Base-by-base conservation (phyloP, 1,140 invertebrate genomes). In the Acromyrmex heyeri region DNA sequence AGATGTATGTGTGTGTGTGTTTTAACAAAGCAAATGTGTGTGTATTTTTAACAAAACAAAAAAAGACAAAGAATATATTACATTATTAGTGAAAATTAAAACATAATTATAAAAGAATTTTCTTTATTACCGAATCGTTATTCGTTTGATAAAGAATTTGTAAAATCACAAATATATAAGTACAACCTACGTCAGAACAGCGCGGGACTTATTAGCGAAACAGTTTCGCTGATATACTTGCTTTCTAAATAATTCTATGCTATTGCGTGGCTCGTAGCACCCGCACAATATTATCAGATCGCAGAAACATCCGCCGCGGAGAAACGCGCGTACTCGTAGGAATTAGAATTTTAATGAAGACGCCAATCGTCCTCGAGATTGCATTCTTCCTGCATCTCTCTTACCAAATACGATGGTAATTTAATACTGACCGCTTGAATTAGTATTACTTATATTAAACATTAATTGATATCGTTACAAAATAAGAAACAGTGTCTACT, bases 361-460 rank as follows among this genome's bases (percentile, higher is more conserved):
- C 64, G 24, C 78, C 65, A 81, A 81, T 69, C 53, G 65, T 48
- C 65, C 50, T 81, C 61, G 55, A 50, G 38, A 70, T 48, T 57
- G 81, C 85, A 86, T 92, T 92, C 87, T 86, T 86, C 85, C 77
- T 88, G 62, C 69, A 67, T 53, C 53, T 81, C 14, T 81, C 30
- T 79, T 53, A 27, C 14, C 14, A 38, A 55, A 78, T n/a, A 24
- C 12, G 12, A 64, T n/a, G 38, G 18, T 48, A 78, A 64, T 65
- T 30, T 65, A 44, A 64, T 8, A 48, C 44, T 38, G 18, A 78
- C 21, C 18, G 38, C 21, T 24, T 30, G 27, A 24, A 61, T 24
- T 8, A 30, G 48, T 44, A 14, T 14, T n/a, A 64, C 16, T 14
- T 14, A 64, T 24, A 62, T 62, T 62, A 30, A 48, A 64, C 27